Evolutionary conservation across 2,113 vertebrate genomes (phyloP).

Genomic region (Malurus alboscapulatus): DNA sequence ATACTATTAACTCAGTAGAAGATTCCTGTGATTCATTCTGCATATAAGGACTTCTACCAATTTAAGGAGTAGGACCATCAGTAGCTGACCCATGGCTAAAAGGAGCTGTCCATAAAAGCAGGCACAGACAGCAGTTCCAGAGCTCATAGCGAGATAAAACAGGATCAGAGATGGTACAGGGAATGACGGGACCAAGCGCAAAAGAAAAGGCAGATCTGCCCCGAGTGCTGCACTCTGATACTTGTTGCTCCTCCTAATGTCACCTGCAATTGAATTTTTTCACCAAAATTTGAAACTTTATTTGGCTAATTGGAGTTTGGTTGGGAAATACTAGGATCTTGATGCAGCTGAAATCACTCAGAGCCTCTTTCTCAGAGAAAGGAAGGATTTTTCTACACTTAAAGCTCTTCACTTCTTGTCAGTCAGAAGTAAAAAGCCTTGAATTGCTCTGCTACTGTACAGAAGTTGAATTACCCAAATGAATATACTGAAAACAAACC

Average conservation of each 20-base stretch:
- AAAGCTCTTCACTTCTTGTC: background rate
- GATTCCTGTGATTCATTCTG: background rate
- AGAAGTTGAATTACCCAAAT: background rate
- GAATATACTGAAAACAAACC: background rate
- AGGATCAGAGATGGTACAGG: background rate
- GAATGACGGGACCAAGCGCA: background rate
- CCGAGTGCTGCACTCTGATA: background rate
- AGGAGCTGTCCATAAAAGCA: background rate
- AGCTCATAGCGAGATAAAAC: background rate
- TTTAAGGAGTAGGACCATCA: background rate
- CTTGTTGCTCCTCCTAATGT: background rate
- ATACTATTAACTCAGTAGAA: background rate
- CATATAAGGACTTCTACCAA: background rate
- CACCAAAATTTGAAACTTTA: background rate
- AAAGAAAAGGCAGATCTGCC: background rate
- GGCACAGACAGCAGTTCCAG: background rate
- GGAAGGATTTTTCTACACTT: background rate
- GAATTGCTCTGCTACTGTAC: background rate
- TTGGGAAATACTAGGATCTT: background rate
- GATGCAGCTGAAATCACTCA: background rate
- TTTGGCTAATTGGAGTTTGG: background rate
- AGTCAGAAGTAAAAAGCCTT: background rate
- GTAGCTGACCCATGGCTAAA: background rate
- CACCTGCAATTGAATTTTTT: background rate
- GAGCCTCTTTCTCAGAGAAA: background rate